Evolutionary conservation across 2,888 invertebrate genomes (phyloP).

Genomic region (Hymenopus coronatus): DNA sequence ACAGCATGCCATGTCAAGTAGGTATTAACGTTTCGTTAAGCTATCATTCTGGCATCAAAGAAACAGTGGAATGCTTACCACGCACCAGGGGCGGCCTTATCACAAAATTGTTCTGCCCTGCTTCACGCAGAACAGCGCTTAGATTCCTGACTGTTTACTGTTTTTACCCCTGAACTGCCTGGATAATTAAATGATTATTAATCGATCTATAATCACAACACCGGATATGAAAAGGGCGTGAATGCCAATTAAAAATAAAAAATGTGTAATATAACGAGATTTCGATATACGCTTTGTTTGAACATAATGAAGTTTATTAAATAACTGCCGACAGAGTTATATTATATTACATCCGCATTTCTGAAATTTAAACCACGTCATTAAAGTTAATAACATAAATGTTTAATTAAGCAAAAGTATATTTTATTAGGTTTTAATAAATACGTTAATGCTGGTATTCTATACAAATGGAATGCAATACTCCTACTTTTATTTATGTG

Average conservation of each 20-base stretch:
- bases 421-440: too few relatives aligned
- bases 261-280: not conserved
- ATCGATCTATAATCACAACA: not conserved
- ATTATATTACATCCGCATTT: too few relatives aligned
- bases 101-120: not conserved
- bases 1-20: not conserved
- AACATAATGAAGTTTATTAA: not conserved
- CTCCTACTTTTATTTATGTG: too few relatives aligned
- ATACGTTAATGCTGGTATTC: too few relatives aligned
- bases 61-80: not conserved
- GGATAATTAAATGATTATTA: not conserved
- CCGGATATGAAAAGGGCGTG: not conserved
- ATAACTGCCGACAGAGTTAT: not conserved
- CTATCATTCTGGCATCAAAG: not conserved
- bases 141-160: not conserved
- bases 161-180: not conserved
- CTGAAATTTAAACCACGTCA: too few relatives aligned
- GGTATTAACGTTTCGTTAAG: not conserved
- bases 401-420: too few relatives aligned
- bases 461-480: too few relatives aligned
- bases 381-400: too few relatives aligned
- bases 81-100: not conserved
- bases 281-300: not conserved
- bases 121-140: not conserved
- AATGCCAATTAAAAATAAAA: not conserved